These are phyloP conservation scores for Podarcis muralis DNA, from an alignment of 2,113 vertebrate genomes.

Conservation along the genomic window DNA sequence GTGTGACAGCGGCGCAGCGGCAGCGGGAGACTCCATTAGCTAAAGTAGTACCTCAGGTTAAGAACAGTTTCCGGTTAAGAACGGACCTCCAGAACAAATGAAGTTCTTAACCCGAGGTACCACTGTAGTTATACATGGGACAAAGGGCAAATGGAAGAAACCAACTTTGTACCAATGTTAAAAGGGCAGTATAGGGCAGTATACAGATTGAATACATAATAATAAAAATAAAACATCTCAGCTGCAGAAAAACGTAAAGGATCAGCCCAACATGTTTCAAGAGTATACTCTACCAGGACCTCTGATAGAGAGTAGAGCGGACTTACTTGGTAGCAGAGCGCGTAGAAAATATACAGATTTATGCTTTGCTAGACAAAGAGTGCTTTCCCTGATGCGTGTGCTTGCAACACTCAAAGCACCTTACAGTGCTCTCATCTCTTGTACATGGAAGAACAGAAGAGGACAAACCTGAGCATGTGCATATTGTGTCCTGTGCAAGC, in stretches of 20 bases:
- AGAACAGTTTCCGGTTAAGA: no score
- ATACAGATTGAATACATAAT: no score
- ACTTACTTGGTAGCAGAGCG: not conserved
- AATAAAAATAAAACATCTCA: not conserved
- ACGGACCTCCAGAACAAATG: no score
- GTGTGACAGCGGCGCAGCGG: no score
- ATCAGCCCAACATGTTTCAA: not conserved
- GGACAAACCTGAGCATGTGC: not conserved
- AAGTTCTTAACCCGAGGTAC: no score
- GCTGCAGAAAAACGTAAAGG: not conserved
- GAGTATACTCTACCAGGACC: not conserved
- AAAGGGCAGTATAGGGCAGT: not conserved
- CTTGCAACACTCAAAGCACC: not conserved
- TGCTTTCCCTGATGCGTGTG: not conserved
- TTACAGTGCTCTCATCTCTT: not conserved
- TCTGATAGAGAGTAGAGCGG: not conserved
- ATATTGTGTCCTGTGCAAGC: not conserved
- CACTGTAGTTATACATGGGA: not conserved
- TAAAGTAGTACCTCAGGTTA: no score
- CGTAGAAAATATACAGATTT: not conserved
- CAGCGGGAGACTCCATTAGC: no score
- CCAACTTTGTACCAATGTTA: not conserved
- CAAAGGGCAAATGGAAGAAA: not conserved
- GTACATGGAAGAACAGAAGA: not conserved
- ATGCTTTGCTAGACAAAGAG: not conserved